phyloP scores from a whole-genome alignment of 2,888 invertebrate species.

The Scrobipalpa atriplicella region DNA sequence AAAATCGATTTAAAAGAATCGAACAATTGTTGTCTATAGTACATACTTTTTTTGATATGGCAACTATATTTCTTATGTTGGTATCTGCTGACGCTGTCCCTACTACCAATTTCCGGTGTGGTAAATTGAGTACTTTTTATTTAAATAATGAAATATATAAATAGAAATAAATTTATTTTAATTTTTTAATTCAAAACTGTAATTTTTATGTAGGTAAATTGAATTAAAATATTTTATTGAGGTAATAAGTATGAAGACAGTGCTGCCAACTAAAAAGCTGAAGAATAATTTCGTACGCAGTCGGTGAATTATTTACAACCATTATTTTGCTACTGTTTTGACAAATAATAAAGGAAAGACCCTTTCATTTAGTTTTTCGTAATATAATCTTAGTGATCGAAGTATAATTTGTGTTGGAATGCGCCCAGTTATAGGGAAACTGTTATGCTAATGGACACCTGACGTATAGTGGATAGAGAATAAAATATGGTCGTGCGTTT shows the following conservation, averaged over 20 bases:
- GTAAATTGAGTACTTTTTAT: slow-evolving; percentile 38
- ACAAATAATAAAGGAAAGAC: slow-evolving; percentile 59
- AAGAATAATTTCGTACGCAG: slow-evolving; percentile 77
- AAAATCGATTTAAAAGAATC: neutral
- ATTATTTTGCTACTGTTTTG: slow-evolving; percentile 78
- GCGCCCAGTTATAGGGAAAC: slow-evolving; percentile 46
- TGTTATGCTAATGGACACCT: slow-evolving; percentile 67
- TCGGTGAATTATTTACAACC: slow-evolving; percentile 79
- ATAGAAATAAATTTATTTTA: neutral
- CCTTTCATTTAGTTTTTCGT: slow-evolving; percentile 42
- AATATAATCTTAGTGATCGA: slow-evolving; percentile 42
- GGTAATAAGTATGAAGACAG: slow-evolving; percentile 43
- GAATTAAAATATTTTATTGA: neutral
- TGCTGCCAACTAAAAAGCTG: slow-evolving; percentile 60
- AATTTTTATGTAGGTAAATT: neutral
- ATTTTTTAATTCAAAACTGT: neutral
- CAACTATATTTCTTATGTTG: slow-evolving; percentile 54
- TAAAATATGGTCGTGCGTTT: slow-evolving; percentile 79
- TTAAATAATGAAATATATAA: neutral
- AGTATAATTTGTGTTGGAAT: slow-evolving; percentile 42
- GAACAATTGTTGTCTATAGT: slow-evolving; percentile 7
- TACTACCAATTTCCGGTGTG: slow-evolving; percentile 55
- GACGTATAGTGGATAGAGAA: slow-evolving; percentile 64
- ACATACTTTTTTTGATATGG: slow-evolving; percentile 36
- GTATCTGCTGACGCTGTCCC: slow-evolving; percentile 76